Evolutionary conservation across 2,113 vertebrate genomes (phyloP).

Genomic region (Microtus richardsoni): DNA sequence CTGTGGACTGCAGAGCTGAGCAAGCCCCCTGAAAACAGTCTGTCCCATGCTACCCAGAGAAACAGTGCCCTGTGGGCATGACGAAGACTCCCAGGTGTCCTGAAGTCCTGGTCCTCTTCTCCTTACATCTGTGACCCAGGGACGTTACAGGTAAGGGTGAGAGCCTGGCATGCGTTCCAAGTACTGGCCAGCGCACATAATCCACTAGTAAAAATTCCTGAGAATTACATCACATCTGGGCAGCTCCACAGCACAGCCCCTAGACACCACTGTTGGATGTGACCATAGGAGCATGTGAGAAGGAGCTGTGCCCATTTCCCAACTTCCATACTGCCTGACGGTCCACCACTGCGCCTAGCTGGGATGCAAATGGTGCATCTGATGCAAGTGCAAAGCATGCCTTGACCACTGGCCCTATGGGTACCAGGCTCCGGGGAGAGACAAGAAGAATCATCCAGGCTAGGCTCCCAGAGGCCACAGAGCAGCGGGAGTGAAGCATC

Average conservation of each 20-base stretch:
- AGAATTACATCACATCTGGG: not conserved
- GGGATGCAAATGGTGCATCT: not conserved
- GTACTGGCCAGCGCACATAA: not conserved
- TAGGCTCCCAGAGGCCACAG: not conserved
- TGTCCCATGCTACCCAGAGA: not conserved
- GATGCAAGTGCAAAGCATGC: not conserved
- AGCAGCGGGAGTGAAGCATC: not conserved
- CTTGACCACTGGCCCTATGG: not conserved
- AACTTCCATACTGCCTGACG: not conserved
- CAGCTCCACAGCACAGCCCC: not conserved
- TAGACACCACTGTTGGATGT: not conserved
- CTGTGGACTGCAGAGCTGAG: not conserved
- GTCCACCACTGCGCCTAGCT: not conserved
- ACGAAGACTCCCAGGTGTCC: not conserved
- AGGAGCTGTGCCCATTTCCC: not conserved
- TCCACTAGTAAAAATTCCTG: not conserved
- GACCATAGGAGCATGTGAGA: not conserved
- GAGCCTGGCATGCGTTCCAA: not conserved
- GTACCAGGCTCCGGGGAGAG: no score
- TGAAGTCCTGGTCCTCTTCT: not conserved
- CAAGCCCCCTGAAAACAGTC: not conserved
- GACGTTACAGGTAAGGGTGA: not conserved
- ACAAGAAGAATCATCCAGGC: not conserved
- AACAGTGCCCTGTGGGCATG: not conserved
- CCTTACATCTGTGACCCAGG: not conserved